Base-by-base conservation (phyloP, 2,797 vertebrate genomes). In the Echeneis naucrates region DNA sequence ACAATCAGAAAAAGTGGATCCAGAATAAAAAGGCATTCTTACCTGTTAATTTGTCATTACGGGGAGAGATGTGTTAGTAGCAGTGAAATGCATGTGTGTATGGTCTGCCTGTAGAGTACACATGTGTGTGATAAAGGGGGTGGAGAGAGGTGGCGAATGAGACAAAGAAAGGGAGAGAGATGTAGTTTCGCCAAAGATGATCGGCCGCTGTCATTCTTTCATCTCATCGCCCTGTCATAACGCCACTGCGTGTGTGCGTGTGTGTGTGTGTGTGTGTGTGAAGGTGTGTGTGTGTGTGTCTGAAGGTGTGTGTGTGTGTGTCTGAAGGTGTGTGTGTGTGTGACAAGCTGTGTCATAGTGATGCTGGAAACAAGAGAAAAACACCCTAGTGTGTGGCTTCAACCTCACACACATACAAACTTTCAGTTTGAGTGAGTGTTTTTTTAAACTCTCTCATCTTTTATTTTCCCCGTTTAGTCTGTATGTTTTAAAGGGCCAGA, bases 291-390 rank as follows among this genome's bases (percentile, higher is more conserved):
- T 57, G 59, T 51, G 32, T 48, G n/a, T n/a, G n/a, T n/a, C n/a
- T n/a, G n/a, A n/a, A n/a, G n/a, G 53, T 77, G 37, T 55, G 67
- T 60, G 40, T 53, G 72, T 68, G 72, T 53, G 57, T 53, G 47
- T 60, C n/a, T n/a, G n/a, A n/a, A n/a, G n/a, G 32, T 61, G 71
- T 54, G 64, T 73, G 68, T 66, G 80, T 83, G 82, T 77, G 71
- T 78, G 73, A 89, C 58, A 60, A 85, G 82, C 81, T 86, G 90
- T 85, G 88, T 92, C 91, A 93, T 89, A 89, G 70, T 89, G 89
- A 91, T 92, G 90, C 86, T 93, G 90, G 89, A 92, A 91, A 92
- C 83, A 88, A 81, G 44, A 81, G 76, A 88, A 82, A 87, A 89
- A 89, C 87, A 88, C 86, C 81, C 68, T 11, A 16, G 51, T 19